Evolutionary conservation across 2,113 vertebrate species (phyloP).

Genomic region (Merops nubicus): DNA sequence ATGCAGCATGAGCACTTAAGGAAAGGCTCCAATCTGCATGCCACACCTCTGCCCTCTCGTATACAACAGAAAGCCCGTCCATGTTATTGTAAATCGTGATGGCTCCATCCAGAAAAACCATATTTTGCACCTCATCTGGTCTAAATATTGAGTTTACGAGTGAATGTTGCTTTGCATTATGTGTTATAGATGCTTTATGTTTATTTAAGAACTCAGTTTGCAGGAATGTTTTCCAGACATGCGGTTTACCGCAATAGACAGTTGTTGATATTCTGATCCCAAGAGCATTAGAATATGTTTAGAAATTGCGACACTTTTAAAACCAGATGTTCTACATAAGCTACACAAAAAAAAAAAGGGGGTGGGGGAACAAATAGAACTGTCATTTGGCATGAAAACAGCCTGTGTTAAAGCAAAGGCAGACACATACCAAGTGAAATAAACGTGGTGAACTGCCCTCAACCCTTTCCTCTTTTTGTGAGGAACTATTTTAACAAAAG

Average conservation of each 20-base stretch:
- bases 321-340: constrained; percentile 86
- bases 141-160: constrained; percentile 76
- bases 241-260: constrained; percentile 82
- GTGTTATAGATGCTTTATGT: constrained; percentile 82
- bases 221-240: constrained; percentile 84
- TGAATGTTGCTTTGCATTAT: constrained; percentile 75
- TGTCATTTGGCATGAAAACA: constrained; percentile 63
- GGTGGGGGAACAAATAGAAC: constrained; percentile 50
- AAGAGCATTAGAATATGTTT: constrained; percentile 86
- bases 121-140: constrained; percentile 78
- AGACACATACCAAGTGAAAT: constrained; percentile 55
- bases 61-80: neutral
- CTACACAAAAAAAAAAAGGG: constrained; percentile 53
- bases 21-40: neutral
- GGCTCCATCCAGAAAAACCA: constrained; percentile 61
- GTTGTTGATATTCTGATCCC: constrained; percentile 85
- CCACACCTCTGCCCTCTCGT: constrained; percentile 55
- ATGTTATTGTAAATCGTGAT: constrained; percentile 48
- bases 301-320: constrained; percentile 86
- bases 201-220: constrained; percentile 85
- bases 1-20: neutral
- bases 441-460: constrained; percentile 37
- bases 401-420: constrained; percentile 28
- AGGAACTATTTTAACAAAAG: constrained; percentile 38
- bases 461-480: constrained; percentile 34